Evolutionary conservation across 2,888 invertebrate species (phyloP), one percentile per base, ranked within the genome.

Genomic region (Pemphredon lugubris): DNA sequence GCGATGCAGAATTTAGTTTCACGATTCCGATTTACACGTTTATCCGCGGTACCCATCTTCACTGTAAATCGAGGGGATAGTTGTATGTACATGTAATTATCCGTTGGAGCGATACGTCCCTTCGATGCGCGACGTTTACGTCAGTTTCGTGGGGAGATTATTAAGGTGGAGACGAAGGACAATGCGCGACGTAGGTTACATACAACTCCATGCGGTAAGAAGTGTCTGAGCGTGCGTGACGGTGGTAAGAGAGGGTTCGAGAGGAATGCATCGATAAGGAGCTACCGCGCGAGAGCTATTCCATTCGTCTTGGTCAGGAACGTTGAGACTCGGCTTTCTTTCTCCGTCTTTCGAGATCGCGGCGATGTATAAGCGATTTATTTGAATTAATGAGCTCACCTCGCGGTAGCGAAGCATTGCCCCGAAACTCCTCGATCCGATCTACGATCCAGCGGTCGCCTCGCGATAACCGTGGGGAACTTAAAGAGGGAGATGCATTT

Each of bases 351-450:
- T 54, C 74, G 75, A 79, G 84, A 84, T 83, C 79, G 79, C 79
- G 77, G 66, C 75, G 79, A 83, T 80, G 82, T 82, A 83, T 83
- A 81, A 81, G 48, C 84, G 82, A 84, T 84, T 83, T 84, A 84
- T 84, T 83, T 82, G 83, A 84, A 84, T 84, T 84, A 84, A 84
- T 84, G 84, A 84, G 83, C 82, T 84, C 77, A 77, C 74, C 76
- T 72, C 74, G 67, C 58, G 50, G 68, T 65, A 34, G 60, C 58
- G 53, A 58, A 45, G 69, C 71, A 77, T 69, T 63, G 68, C 57
- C 45, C 71, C 75, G 71, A 81, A 79, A 77, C 51, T 74, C 66
- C 53, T 60, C 76, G 80, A 81, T 81, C 63, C 72, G 80, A 81
- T 81, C 80, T 81, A 48, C 48, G 18, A 20, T 14, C 16, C 26